Base-by-base conservation (phyloP, 2,888 invertebrate species). In the Perizoma affinitatum region DNA sequence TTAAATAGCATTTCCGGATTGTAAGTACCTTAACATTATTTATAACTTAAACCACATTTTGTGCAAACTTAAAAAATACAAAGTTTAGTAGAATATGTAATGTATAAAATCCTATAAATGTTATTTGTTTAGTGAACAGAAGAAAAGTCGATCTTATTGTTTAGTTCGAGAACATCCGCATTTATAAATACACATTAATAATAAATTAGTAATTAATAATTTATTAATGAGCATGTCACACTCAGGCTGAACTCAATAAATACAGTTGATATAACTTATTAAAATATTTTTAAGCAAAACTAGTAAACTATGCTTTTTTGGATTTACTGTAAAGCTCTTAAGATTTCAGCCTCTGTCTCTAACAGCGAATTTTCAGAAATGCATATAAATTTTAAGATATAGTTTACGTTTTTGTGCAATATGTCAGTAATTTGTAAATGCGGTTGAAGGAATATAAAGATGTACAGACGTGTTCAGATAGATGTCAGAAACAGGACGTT, bases 361-460 rank as follows among this genome's bases (percentile, higher is more conserved):
- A 8, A 11, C 10, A 40, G 38, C n/a, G 11, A 36, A 36, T 49
- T 11, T 48, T 38, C 42, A 46, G 46, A 52, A 33, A 43, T 35
- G 43, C 49, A 41, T 1, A 5, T 40, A 40, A 22, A 8, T 43
- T 36, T 45, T 43, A 45, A 5, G 35, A 45, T 41, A 10, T 48
- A 36, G 22, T 42, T 51, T 41, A 35, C 22, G 3, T 44, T 42
- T 53, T 40, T 48, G 69, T 69, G 69, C 69, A 69, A 69, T 67
- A 67, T 58, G 57, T 60, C 61, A 66, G 69, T 69, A 61, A 63
- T 67, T 65, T 69, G 57, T 69, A 65, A 65, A 67, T 67, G 69
- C 67, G 69, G 67, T 59, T 61, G 54, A 52, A 49, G 61, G 60
- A 49, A 57, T 22, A 10, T 36, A 1, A 9, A n/a, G n/a, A n/a